These are phyloP conservation scores for Hoplodrina blanda DNA, from an alignment of 2,888 invertebrate genomes.

Conservation along the genomic window DNA sequence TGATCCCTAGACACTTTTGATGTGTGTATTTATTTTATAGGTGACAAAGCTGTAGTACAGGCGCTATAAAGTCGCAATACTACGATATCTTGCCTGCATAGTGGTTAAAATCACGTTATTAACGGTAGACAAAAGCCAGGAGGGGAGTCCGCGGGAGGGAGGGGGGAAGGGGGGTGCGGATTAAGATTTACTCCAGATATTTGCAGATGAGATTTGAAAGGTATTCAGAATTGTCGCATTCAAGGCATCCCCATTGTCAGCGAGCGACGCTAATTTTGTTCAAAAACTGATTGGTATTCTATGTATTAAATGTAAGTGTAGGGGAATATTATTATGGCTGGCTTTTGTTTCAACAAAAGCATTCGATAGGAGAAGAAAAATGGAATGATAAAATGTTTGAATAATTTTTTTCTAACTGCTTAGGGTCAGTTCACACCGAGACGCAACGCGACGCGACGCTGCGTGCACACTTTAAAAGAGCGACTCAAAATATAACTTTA, in stretches of 20 bases:
- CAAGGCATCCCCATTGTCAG: slow-evolving; percentile 73
- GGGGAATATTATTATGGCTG: not conserved
- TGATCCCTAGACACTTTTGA: too few species aligned
- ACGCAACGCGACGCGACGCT: too few species aligned
- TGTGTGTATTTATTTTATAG: too few species aligned
- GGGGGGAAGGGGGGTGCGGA: slow-evolving; percentile 65
- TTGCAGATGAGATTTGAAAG: slow-evolving; percentile 83
- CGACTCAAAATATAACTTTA: too few species aligned
- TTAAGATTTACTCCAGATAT: slow-evolving; percentile 87
- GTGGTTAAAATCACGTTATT: slow-evolving; percentile 63
- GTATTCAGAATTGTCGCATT: slow-evolving; percentile 73
- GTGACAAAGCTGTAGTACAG: too few species aligned
- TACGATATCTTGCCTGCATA: slow-evolving; percentile 29
- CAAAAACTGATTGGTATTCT: slow-evolving; percentile 59
- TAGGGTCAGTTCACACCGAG: too few species aligned
- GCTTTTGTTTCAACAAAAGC: not conserved
- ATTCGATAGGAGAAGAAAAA: not conserved
- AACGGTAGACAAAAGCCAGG: slow-evolving; percentile 63
- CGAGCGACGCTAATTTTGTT: slow-evolving; percentile 69
- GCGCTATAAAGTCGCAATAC: not conserved
- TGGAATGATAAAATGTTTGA: not conserved
- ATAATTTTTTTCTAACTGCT: too few species aligned
- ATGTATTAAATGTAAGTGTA: slow-evolving; percentile 23
- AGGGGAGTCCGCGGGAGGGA: slow-evolving; percentile 43
- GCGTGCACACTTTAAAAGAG: too few species aligned